phyloP scores from a whole-genome alignment of 2,888 invertebrate genomes.

The Monochamus alternatus region DNA sequence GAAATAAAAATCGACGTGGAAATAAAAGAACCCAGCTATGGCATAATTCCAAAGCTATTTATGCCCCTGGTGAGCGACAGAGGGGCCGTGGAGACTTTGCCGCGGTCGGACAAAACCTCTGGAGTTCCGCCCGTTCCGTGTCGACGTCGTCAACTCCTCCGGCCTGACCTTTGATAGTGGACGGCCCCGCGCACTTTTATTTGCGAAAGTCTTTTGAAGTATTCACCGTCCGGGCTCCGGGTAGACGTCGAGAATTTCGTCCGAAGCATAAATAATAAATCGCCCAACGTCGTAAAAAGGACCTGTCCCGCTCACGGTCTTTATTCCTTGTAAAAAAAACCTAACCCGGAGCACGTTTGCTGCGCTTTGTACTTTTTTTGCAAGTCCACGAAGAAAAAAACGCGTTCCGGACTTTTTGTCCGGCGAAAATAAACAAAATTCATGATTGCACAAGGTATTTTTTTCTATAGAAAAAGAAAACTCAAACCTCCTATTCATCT shows the following conservation, averaged over 20 bases:
- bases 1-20: background rate
- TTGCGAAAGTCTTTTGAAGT: constrained; percentile 23
- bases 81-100: constrained; percentile 10
- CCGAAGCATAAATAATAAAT: constrained; percentile 17
- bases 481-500: too few species aligned
- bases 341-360: too few species aligned
- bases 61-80: background rate
- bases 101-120: constrained; percentile 16
- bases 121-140: constrained; percentile 30
- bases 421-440: too few species aligned
- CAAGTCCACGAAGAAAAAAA: too few species aligned
- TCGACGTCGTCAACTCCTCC: constrained; percentile 21
- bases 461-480: too few species aligned
- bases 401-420: too few species aligned
- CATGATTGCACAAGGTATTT: too few species aligned
- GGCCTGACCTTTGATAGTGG: constrained; percentile 26
- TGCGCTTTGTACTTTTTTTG: too few species aligned
- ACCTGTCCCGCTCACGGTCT: background rate
- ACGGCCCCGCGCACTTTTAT: constrained; percentile 23
- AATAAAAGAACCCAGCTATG: background rate
- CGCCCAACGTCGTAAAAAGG: constrained; percentile 1
- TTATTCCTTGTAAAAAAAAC: background rate
- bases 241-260: constrained; percentile 19
- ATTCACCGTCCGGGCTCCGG: background rate
- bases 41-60: constrained; percentile 7